Evolutionary conservation across 2,113 vertebrate genomes (phyloP), one percentile per base, ranked within the genome.

Genomic region (Turnix velox): DNA sequence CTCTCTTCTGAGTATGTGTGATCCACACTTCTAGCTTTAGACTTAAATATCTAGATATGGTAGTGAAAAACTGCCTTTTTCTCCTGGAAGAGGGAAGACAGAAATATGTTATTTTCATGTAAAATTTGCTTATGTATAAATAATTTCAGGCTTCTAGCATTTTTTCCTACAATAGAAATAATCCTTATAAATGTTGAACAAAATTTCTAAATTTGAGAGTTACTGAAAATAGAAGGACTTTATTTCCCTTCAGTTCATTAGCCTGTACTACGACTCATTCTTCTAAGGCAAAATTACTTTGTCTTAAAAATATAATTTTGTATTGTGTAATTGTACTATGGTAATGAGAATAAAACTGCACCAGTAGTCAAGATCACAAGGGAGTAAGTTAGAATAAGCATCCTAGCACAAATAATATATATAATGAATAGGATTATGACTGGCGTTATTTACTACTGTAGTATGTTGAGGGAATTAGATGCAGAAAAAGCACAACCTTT

Each of bases 311-410:
- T 61, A 96, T 81, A 42, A 10, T 39, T 59, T 90, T 84, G 57
- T 66, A 33, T 67, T 39, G n/a, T 73, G 49, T 69, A 85, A 91
- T 97, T 96, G 68, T 68, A 43, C 40, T 72, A 42, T 35, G n/a
- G 8, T 55, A 94, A 86, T 82, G 62, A 71, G 52, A 89, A 92
- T 35, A 88, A 94, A 96, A 95, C 90, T 71, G n/a, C n/a, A 89
- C 65, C 15, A 40, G 45, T 68, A 58, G n/a, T 91, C 31, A 65
- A 48, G 20, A 28, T 91, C 37, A 37, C 40, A 78, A 81, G 89
- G 35, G 57, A 82, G 61, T 51, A 82, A 87, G 67, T 48, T 69
- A 72, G 35, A 77, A 71, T 57, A 91, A 81, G 12, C 37, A 63
- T 80, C 39, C 20, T 30, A 57, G 66, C 31, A 39, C 5, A 84